Evolutionary conservation across 2,113 vertebrate genomes (phyloP).

Genomic region (Manacus vitellinus): DNA sequence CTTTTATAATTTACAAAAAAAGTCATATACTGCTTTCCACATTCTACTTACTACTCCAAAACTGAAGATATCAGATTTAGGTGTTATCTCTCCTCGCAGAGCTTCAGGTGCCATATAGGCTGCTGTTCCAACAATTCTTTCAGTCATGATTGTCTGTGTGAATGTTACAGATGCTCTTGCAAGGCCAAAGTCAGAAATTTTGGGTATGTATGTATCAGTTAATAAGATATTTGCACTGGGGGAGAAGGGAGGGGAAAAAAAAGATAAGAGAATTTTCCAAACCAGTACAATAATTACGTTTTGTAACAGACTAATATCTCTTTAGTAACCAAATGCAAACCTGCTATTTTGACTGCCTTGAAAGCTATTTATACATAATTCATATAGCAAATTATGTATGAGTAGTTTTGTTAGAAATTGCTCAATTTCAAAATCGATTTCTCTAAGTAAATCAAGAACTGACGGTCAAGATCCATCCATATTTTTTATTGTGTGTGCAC

Average conservation of each 20-base stretch:
- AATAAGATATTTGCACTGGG: conserved; percentile 91
- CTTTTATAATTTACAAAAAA: background rate
- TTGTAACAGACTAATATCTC: background rate
- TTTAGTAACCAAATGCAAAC: background rate
- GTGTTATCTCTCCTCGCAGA: conserved; percentile 90
- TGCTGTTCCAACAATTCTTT: conserved; percentile 91
- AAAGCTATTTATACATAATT: background rate
- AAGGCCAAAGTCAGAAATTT: conserved; percentile 96
- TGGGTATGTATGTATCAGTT: conserved; percentile 82
- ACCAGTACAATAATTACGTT: background rate
- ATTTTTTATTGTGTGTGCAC: background rate
- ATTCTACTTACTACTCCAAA: conserved; percentile 88
- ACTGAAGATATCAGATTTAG: conserved; percentile 94
- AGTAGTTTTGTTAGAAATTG: background rate
- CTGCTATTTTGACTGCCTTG: background rate
- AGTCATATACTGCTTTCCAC: background rate
- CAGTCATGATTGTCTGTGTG: conserved; percentile 87
- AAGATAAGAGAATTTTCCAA: background rate
- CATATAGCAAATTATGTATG: background rate
- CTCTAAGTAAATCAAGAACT: background rate
- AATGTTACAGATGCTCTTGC: conserved; percentile 85
- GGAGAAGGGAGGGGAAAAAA: background rate
- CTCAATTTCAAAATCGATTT: background rate
- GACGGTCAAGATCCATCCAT: background rate
- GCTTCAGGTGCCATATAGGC: conserved; percentile 98